phyloP scores from a whole-genome alignment of 2,888 invertebrate species.

The Drosophila colorata region DNA sequence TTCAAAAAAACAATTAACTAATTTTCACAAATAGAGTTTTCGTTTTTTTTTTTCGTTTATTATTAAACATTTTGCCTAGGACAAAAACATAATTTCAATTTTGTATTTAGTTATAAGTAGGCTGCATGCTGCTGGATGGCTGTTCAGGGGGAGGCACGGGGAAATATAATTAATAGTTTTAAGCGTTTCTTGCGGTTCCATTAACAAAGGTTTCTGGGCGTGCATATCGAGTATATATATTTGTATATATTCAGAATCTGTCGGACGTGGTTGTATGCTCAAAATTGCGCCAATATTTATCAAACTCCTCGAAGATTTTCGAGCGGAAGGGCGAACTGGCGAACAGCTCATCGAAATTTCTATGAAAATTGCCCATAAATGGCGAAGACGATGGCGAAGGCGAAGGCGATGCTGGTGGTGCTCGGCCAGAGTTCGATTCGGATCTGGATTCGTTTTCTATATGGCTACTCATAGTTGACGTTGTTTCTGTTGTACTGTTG shows the following conservation, averaged over 20 bases:
- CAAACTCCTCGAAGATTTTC: constrained; percentile 80
- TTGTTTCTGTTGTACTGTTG: constrained; percentile 29
- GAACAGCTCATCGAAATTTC: constrained; percentile 78
- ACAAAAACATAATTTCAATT: constrained; percentile 41
- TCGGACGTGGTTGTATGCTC: constrained; percentile 54
- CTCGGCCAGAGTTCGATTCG: constrained; percentile 24
- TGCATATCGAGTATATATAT: constrained; percentile 15
- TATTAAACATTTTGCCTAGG: constrained; percentile 25
- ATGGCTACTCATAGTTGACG: constrained; percentile 44
- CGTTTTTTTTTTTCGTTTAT: constrained; percentile 24
- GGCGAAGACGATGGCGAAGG: constrained; percentile 39
- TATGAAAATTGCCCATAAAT: constrained; percentile 59
- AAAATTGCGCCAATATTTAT: constrained; percentile 82
- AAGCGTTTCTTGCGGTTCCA: constrained; percentile 61
- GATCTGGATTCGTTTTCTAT: constrained; percentile 35
- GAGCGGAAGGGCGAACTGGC: constrained; percentile 79
- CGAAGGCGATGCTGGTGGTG: constrained; percentile 22
- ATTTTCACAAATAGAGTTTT: constrained; percentile 39
- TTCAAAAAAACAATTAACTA: constrained; percentile 43
- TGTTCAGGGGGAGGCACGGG: constrained; percentile 5
- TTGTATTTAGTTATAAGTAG: constrained; percentile 47
- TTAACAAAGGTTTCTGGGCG: constrained; percentile 52
- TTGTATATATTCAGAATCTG: constrained; percentile 35
- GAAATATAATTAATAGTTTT: constrained; percentile 14
- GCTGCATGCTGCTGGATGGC: constrained; percentile 63